Evolutionary conservation across 2,797 vertebrate genomes (phyloP), one percentile per base, ranked within the genome.

Genomic region (Sebastes aleutianus): DNA sequence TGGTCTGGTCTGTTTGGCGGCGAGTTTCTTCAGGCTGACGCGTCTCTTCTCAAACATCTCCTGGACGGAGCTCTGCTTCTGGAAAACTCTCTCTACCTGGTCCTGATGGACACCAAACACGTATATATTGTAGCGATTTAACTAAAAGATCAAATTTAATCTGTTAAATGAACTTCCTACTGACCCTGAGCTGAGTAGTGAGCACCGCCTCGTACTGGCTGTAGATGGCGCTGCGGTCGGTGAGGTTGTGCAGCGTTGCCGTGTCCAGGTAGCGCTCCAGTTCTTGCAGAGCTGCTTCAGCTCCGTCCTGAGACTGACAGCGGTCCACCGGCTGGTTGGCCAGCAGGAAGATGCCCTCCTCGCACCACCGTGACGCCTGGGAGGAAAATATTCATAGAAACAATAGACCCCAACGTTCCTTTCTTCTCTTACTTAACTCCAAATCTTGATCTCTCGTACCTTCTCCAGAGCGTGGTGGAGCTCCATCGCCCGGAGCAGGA

Each of bases 31-130:
- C 83, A 99, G 95, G 91, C 98, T 99, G 68, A 97, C 76, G 83
- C 96, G 96, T 36, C 98, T 93, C 90, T 98, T 98, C 82, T 98
- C 97, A 84, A 99, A 99, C 97, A 99, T 99, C 92, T 99, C 97
- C 92, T 98, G 96, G 85, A 97, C 97, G 0, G 96, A 98, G 82
- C 94, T 95, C 71, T 99, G 98, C 93, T 99, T 99, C 93, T 97
- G 97, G 88, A 98, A 97, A 89, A 97, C 97, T 63, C 91, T 96
- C 80, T 97, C 96, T 24, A 99, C 94, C n/a, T 96, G 97, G 8
- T 97, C 97, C 98, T 99, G 92, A 13, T 14, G 70, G 70, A 34
- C 7, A 11, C 4, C 20, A 22, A 62, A 72, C 22, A 76, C 4
- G 1, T 2, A 54, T n/a, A 32, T 18, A 66, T 10, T 18, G 26